Conservation (phyloP, 2,888 invertebrate genomes). For the Drosophila fulvimacula region DNA sequence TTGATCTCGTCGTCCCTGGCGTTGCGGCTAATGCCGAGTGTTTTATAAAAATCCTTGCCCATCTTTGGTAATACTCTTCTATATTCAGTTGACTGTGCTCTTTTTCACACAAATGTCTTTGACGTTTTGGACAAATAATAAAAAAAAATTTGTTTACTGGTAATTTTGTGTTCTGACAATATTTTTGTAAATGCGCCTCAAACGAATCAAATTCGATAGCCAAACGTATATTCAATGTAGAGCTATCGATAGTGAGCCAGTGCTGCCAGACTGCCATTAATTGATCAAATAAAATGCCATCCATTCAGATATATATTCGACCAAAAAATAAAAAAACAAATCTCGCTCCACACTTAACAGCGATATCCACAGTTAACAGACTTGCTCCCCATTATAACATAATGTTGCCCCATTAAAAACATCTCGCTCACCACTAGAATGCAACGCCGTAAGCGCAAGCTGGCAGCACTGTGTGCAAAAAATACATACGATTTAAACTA, state of each 20-base stretch:
- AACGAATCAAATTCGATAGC: neutral
- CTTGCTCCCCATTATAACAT: conserved; percentile 34
- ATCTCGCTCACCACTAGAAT: conserved; percentile 55
- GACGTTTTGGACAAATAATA: conserved; percentile 5
- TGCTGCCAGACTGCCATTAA: neutral
- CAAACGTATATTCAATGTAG: neutral
- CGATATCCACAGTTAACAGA: conserved; percentile 7
- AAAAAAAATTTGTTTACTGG: neutral
- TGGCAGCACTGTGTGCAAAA: conserved; percentile 76
- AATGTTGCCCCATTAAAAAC: conserved; percentile 14
- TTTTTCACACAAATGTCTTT: conserved; percentile 3
- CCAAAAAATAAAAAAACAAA: neutral
- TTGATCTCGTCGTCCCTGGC: conserved; percentile 98
- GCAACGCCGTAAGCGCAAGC: conserved; percentile 65
- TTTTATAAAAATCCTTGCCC: conserved; percentile 99
- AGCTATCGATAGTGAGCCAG: neutral
- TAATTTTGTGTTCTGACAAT: neutral
- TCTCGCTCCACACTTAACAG: conserved; percentile 25
- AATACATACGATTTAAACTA: conserved; percentile 79
- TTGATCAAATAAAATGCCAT: neutral
- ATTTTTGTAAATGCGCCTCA: neutral
- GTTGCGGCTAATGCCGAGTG: conserved; percentile 92
- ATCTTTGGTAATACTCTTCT: conserved; percentile 85
- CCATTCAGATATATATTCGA: neutral
- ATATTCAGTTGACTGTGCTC: conserved; percentile 1